phyloP scores from a whole-genome alignment of 2,113 vertebrate genomes.

The Argyrosomus japonicus region DNA sequence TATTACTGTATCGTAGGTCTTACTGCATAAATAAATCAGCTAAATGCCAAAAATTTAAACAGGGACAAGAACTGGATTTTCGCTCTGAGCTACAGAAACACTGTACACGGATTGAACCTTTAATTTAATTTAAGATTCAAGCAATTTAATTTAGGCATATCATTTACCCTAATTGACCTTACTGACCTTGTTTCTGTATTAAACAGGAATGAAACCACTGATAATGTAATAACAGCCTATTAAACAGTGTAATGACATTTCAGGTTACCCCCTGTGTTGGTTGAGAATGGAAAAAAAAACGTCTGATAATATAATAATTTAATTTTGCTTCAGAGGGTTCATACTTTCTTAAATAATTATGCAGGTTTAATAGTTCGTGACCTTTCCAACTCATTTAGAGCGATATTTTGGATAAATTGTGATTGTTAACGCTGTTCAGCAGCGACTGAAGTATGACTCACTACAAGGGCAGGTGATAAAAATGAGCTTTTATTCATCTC shows the following conservation, averaged over 20 bases:
- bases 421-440: neutral
- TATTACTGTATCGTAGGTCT: too few species aligned
- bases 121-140: neutral
- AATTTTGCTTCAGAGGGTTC: neutral
- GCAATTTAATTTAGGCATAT: neutral
- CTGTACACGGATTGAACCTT: neutral
- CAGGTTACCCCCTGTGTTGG: neutral
- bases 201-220: neutral
- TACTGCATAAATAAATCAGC: constrained; percentile 2
- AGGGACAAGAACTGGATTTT: neutral
- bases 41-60: constrained; percentile 2
- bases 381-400: neutral
- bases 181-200: neutral
- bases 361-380: neutral
- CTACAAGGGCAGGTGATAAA: neutral
- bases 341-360: neutral
- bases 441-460: neutral
- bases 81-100: neutral
- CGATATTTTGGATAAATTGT: neutral
- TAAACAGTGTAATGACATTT: neutral
- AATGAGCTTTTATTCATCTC: neutral
- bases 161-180: neutral
- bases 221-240: neutral
- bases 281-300: neutral
- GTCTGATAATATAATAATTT: neutral